Percentiles rank a stretch among this genome's conserved stretches.
Evolutionary conservation across 2,797 vertebrate species (phyloP).

Genomic region (Vespertilio murinus): DNA sequence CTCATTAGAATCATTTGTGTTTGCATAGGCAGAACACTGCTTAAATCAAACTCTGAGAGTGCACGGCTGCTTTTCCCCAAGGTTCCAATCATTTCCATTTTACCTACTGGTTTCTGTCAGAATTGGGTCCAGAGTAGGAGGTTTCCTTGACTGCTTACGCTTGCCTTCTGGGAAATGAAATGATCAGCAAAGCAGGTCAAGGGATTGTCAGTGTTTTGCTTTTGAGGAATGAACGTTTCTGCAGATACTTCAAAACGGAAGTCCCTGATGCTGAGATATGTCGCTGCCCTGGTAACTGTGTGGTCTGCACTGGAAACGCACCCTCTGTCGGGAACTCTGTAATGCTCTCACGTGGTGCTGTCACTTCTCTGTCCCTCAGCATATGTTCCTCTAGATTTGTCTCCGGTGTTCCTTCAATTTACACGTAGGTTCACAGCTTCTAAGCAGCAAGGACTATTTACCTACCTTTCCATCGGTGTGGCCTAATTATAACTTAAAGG

Average conservation of each 20-base stretch:
- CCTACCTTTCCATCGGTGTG: not conserved
- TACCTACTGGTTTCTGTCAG: slow-evolving; percentile 72
- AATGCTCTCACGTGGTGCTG: not conserved
- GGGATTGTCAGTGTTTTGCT: slow-evolving; percentile 65
- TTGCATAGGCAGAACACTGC: slow-evolving; percentile 75
- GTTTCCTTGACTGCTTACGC: slow-evolving; percentile 61
- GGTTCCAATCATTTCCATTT: slow-evolving; percentile 72
- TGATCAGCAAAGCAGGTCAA: slow-evolving; percentile 66
- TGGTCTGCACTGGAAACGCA: not conserved
- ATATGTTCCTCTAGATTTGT: not conserved
- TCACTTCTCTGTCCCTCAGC: not conserved
- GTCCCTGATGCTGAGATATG: slow-evolving; percentile 11
- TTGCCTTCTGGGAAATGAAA: slow-evolving; percentile 71
- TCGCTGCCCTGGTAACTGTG: slow-evolving; percentile 11
- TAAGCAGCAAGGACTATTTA: not conserved
- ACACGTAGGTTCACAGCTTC: not conserved
- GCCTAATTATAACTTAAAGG: slow-evolving; percentile 7
- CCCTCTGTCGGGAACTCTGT: not conserved
- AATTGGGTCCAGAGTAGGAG: slow-evolving; percentile 64
- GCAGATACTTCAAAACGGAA: slow-evolving; percentile 34
- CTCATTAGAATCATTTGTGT: slow-evolving; percentile 77
- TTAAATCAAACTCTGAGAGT: slow-evolving; percentile 67
- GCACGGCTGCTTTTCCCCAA: slow-evolving; percentile 68
- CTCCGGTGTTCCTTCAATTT: slow-evolving; percentile 10
- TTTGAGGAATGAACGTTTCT: slow-evolving; percentile 58